These are phyloP conservation scores for Atrichornis clamosus DNA, from an alignment of 2,113 vertebrate species.

Conservation along the genomic window DNA sequence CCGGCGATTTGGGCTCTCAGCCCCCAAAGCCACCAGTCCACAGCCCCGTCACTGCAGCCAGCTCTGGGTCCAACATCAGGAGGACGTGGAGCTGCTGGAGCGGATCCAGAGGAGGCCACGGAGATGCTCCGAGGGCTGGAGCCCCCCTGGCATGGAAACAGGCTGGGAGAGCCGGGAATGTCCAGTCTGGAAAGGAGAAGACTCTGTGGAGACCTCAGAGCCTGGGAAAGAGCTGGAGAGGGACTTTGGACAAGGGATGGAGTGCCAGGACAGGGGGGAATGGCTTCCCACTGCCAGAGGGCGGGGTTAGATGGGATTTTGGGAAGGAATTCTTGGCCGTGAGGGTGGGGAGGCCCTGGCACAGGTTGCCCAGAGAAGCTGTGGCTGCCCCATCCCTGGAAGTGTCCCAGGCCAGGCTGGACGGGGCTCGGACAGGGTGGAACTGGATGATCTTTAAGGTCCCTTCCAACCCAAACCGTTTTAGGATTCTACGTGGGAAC, in stretches of 20 bases:
- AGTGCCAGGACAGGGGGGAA: background rate
- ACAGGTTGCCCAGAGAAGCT: background rate
- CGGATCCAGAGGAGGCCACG: background rate
- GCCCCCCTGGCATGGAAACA: background rate
- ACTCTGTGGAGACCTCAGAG: background rate
- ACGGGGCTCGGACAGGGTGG: background rate
- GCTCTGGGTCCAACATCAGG: fast-evolving
- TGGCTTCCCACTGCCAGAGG: background rate
- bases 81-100: background rate
- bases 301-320: fast-evolving
- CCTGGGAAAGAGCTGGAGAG: background rate
- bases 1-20: background rate
- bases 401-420: background rate
- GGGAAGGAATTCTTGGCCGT: background rate
- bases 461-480: background rate
- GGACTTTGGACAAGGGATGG: background rate
- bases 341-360: background rate
- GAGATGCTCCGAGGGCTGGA: background rate
- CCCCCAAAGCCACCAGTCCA: background rate
- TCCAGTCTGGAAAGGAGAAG: background rate
- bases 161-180: background rate
- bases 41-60: background rate
- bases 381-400: background rate
- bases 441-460: fast-evolving
- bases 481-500: fast-evolving